phyloP scores from a whole-genome alignment of 2,888 invertebrate species.

The Congeria kusceri region DNA sequence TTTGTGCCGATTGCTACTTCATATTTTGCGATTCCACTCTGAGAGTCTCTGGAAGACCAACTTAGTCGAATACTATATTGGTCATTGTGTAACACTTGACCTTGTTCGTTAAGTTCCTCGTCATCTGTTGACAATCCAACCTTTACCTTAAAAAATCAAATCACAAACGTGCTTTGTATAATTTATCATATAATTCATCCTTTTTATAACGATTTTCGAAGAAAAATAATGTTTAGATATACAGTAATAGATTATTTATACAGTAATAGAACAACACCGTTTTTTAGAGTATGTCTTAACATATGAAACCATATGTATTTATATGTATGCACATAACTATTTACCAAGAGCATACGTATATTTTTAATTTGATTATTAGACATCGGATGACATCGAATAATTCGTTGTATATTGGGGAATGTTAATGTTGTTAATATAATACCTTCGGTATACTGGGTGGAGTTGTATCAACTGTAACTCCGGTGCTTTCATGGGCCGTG shows the following conservation, averaged over 20 bases:
- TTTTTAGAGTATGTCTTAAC: background rate
- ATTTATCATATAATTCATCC: background rate
- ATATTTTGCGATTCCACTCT: constrained; percentile 66
- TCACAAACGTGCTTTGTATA: background rate
- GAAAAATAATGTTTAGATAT: no score
- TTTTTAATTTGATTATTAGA: no score
- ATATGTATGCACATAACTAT: no score
- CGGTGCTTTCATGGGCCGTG: constrained; percentile 66
- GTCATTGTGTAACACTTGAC: constrained; percentile 65
- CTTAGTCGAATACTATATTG: constrained; percentile 64
- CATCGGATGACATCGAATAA: background rate
- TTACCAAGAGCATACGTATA: no score
- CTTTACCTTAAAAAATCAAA: constrained; percentile 49
- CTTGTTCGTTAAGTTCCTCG: constrained; percentile 66
- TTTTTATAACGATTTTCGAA: background rate
- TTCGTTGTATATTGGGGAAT: background rate
- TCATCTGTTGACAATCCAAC: constrained; percentile 65
- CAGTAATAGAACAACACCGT: no score
- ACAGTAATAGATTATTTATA: no score
- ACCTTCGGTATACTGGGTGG: constrained; percentile 68
- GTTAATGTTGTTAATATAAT: no score
- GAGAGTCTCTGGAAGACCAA: constrained; percentile 65
- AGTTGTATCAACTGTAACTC: constrained; percentile 71
- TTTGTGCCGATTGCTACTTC: constrained; percentile 63
- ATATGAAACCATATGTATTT: no score